Conservation (phyloP, 1,140 invertebrate species). For the Spodoptera litura region DNA sequence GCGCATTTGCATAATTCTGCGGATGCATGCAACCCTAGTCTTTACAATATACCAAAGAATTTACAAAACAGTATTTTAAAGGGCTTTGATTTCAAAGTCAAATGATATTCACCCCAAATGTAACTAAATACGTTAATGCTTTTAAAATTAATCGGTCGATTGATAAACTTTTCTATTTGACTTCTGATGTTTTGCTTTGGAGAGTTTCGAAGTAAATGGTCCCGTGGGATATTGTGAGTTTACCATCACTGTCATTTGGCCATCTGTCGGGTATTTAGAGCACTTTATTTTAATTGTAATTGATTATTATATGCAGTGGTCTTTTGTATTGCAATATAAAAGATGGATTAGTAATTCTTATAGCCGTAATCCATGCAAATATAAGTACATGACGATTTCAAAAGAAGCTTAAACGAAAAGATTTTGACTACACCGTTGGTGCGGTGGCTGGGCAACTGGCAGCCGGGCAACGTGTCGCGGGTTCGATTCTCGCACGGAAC, state of each 20-base stretch:
- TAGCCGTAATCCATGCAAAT: no score
- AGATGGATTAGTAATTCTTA: no score
- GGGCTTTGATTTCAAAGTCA: neutral
- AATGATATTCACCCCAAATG: slow-evolving; percentile 47
- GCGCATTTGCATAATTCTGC: neutral
- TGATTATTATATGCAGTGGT: no score
- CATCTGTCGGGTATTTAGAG: no score
- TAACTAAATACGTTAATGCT: slow-evolving; percentile 48
- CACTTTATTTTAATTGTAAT: no score
- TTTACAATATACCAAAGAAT: neutral
- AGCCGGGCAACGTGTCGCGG: no score
- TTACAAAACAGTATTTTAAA: neutral
- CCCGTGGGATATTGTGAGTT: neutral
- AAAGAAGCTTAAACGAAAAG: no score
- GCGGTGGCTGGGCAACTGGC: no score
- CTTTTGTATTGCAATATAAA: no score
- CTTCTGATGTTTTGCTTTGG: neutral
- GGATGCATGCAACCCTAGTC: neutral
- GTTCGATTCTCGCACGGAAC: no score
- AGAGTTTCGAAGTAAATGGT: neutral
- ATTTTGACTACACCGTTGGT: no score
- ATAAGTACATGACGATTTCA: no score
- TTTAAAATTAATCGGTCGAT: slow-evolving; percentile 38
- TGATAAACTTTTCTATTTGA: slow-evolving; percentile 8
- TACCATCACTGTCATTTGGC: neutral